Evolutionary conservation across 2,113 vertebrate species (phyloP), one percentile per base, ranked within the genome.

Genomic region (Hyla sarda): DNA sequence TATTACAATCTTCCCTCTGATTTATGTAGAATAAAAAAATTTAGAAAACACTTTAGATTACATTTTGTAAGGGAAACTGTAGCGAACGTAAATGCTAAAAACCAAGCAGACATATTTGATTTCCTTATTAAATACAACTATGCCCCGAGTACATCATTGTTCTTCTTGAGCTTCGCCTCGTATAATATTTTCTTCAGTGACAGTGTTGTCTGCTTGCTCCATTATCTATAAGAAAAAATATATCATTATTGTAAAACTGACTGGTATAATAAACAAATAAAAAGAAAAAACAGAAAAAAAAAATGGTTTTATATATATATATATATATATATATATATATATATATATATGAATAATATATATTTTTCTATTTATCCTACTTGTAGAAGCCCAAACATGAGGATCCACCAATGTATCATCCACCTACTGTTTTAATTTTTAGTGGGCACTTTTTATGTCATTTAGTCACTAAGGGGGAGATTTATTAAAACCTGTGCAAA

Each of bases 201-300:
- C 90, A 85, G 92, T 78, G 28, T 87, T 92, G 89, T 94, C 93
- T 85, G 91, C 87, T 48, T 93, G 93, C 81, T 92, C 91, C 94
- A 95, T 95, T 90, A 92, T 91, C 94, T 95, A 28, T 90, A 78
- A 86, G 2, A 2, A 21, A 12, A 87, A 69, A 1, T 8, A 71
- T 80, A 87, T n/a, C 54, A 48, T 58, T 30, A 30, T 9, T 47
- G 41, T 5, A 48, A 13, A 48, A 4, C 1, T 7, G 5, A n/a
- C n/a, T n/a, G n/a, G n/a, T n/a, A n/a, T n/a, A n/a, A n/a, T n/a
- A 37, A 16, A 69, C 7, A 16, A 71, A 0, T 14, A 62, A 62
- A 58, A 58, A 23, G 9, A 11, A 60, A 25, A 60, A 60, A 60
- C n/a, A n/a, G n/a, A n/a, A n/a, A n/a, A n/a, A n/a, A n/a, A n/a